These are phyloP conservation scores for Anoura caudifer DNA, from an alignment of 2,113 vertebrate genomes.

Conservation along the genomic window DNA sequence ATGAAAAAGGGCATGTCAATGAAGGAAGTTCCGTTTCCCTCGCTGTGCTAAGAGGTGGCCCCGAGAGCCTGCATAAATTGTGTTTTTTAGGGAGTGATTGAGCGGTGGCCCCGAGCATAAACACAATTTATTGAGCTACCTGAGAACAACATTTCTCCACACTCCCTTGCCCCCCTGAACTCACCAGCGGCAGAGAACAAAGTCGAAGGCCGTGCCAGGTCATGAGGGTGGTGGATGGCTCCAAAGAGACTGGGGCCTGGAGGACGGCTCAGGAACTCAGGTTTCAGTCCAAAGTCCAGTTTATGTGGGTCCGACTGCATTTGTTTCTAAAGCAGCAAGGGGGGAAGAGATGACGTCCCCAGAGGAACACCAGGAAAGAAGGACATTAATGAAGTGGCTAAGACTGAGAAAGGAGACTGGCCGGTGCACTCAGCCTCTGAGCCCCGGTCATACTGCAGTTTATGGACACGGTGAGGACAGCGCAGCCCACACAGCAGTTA, in stretches of 20 bases:
- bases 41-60: accelerated
- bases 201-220: slow-evolving; percentile 94
- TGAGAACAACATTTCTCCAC: accelerated
- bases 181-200: slow-evolving; percentile 96
- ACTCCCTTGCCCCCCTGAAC: slow-evolving; percentile 49
- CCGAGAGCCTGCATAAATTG: accelerated
- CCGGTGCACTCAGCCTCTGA: accelerated
- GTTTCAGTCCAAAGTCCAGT: slow-evolving; percentile 97
- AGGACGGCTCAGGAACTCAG: slow-evolving; percentile 95
- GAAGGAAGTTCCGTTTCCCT: not conserved
- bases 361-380: not conserved
- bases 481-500: accelerated
- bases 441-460: not conserved
- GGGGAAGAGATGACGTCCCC: not conserved
- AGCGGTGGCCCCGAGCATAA: accelerated
- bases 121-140: accelerated
- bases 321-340: slow-evolving; percentile 90
- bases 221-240: slow-evolving; percentile 94
- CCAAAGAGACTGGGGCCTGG: slow-evolving; percentile 95
- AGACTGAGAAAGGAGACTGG: accelerated
- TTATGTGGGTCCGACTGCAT: slow-evolving; percentile 99
- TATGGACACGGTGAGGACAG: accelerated
- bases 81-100: accelerated
- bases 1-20: not conserved
- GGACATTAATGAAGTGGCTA: accelerated